Evolutionary conservation across 2,113 vertebrate species (phyloP).

Genomic region (Columba livia): DNA sequence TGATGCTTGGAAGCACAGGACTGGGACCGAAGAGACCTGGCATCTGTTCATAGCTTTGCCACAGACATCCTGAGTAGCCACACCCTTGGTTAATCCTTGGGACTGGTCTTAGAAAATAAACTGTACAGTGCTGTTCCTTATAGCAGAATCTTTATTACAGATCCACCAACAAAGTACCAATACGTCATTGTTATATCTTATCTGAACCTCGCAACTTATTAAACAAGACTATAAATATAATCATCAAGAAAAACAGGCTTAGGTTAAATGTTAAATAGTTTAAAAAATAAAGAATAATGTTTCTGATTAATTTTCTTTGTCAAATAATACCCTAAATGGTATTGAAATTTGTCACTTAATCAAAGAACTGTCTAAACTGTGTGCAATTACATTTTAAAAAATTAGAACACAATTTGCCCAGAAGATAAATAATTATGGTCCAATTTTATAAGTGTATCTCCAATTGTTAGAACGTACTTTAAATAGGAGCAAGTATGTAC

Average conservation of each 20-base stretch:
- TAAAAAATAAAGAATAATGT: conserved; percentile 27
- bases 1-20: background rate
- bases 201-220: conserved; percentile 1
- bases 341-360: conserved; percentile 65
- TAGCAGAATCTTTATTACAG: background rate
- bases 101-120: background rate
- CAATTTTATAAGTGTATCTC: conserved; percentile 69
- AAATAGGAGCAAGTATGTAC: conserved; percentile 63
- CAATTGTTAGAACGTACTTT: conserved; percentile 63
- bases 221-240: conserved; percentile 5
- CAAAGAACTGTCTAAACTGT: conserved; percentile 54
- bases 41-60: background rate
- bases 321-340: conserved; percentile 41
- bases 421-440: conserved; percentile 71
- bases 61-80: background rate
- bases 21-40: background rate
- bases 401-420: conserved; percentile 68
- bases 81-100: background rate
- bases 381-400: conserved; percentile 63
- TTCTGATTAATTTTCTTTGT: conserved; percentile 53
- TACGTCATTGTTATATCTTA: background rate
- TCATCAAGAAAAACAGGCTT: conserved; percentile 6
- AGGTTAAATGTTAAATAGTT: conserved; percentile 29
- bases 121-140: background rate
- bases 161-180: background rate